Percentiles rank a stretch among this genome's conserved stretches.
Evolutionary conservation across 2,113 vertebrate species (phyloP).

Genomic region (Stegastes partitus): DNA sequence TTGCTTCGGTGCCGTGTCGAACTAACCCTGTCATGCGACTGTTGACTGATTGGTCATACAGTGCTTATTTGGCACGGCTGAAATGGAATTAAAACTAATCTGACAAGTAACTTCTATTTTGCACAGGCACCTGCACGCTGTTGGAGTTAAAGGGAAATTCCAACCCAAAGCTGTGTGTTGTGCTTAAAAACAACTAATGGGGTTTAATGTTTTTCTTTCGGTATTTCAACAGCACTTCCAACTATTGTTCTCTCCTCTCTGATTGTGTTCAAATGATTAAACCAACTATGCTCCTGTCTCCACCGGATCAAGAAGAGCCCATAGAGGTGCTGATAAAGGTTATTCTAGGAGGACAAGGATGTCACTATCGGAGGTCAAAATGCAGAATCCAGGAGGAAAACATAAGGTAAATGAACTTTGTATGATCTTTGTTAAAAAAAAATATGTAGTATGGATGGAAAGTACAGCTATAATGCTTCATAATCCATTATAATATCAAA

Average conservation of each 20-base stretch:
- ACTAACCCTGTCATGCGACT: constrained; percentile 53
- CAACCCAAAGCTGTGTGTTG: not conserved
- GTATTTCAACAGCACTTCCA: not conserved
- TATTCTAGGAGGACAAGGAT: constrained; percentile 9
- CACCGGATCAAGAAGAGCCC: constrained; percentile 17
- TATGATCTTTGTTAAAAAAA: too few relatives aligned
- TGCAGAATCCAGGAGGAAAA: not conserved
- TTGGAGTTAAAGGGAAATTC: constrained; percentile 25
- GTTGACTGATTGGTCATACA: constrained; percentile 69
- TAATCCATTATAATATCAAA: too few relatives aligned
- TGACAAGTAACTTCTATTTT: constrained; percentile 63
- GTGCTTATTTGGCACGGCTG: constrained; percentile 39
- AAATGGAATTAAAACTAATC: constrained; percentile 67
- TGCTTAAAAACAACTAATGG: not conserved
- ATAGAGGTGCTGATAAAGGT: constrained; percentile 15
- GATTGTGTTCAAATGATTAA: constrained; percentile 7
- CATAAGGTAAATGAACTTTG: not conserved
- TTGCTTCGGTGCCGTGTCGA: constrained; percentile 40
- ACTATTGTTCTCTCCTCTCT: constrained; percentile 21
- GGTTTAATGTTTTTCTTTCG: not conserved
- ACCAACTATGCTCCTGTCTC: not conserved
- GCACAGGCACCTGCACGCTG: constrained; percentile 40
- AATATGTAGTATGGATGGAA: too few relatives aligned
- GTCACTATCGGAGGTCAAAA: constrained; percentile 11
- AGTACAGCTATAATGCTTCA: too few relatives aligned